phyloP scores from a whole-genome alignment of 2,113 vertebrate species.

The Glaucomys volans region DNA sequence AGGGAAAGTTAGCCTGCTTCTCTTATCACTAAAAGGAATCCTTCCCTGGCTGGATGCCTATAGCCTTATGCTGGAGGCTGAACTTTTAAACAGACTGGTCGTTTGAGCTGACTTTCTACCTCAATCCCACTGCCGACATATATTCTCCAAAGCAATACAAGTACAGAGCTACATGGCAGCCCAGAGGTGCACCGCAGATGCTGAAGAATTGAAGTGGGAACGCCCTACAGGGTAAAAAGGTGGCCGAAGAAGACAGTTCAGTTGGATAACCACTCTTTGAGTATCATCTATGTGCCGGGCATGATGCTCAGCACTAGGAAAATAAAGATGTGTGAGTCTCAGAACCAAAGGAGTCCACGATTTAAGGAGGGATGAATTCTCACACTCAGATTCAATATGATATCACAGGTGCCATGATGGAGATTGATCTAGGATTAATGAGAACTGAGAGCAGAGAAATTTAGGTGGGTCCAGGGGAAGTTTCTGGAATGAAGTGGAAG shows the following conservation, averaged over 20 bases:
- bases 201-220: neutral
- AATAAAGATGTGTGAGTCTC: neutral
- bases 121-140: neutral
- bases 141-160: neutral
- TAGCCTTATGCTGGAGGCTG: neutral
- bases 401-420: neutral
- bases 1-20: neutral
- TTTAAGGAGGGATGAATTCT: neutral
- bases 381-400: neutral
- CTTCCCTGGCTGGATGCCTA: neutral
- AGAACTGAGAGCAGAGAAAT: neutral
- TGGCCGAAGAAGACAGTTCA: neutral
- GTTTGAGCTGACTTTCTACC: constrained; percentile 41
- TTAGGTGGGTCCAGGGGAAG: neutral
- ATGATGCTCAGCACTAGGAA: neutral
- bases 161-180: neutral
- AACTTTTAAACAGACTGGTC: neutral
- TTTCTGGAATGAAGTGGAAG: neutral
- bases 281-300: neutral
- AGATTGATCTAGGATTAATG: neutral
- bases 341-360: neutral
- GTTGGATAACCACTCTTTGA: neutral
- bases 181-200: neutral
- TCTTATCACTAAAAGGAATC: neutral
- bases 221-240: fast-evolving